phyloP scores from a whole-genome alignment of 1,140 invertebrate genomes.

The Papilio aristodemus region DNA sequence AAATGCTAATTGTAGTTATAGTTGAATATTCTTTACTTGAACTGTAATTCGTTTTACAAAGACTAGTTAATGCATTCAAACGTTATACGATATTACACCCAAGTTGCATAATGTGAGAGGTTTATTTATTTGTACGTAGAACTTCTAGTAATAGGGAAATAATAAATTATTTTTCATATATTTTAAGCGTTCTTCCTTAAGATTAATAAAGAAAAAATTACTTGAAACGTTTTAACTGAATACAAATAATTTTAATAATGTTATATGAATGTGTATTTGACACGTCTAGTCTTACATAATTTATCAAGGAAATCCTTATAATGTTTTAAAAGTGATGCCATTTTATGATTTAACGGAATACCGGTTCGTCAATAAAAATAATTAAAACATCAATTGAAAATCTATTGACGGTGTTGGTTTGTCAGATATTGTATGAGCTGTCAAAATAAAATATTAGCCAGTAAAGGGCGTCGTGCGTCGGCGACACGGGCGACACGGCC shows the following conservation, averaged over 20 bases:
- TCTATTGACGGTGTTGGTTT: slow-evolving; percentile 49
- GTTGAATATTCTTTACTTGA: slow-evolving; percentile 47
- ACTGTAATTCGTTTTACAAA: background rate
- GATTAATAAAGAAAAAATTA: too few relatives aligned
- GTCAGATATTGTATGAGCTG: slow-evolving; percentile 56
- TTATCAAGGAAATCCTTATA: background rate
- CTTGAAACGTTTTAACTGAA: too few relatives aligned
- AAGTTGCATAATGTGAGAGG: too few relatives aligned
- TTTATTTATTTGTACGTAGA: too few relatives aligned
- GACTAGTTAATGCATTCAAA: background rate
- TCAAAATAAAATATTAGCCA: slow-evolving; percentile 77
- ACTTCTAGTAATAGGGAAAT: too few relatives aligned
- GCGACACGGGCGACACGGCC: slow-evolving; percentile 53
- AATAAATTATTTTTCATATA: too few relatives aligned
- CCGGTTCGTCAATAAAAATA: background rate
- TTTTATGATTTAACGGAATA: background rate
- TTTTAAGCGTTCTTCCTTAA: too few relatives aligned
- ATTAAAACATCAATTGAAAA: slow-evolving; percentile 30
- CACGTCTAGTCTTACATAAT: too few relatives aligned
- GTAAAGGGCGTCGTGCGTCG: slow-evolving; percentile 60
- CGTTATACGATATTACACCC: background rate
- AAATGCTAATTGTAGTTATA: slow-evolving; percentile 52
- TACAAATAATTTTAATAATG: too few relatives aligned
- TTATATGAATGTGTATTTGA: too few relatives aligned
- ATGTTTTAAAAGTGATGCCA: background rate